phyloP scores from a whole-genome alignment of 2,113 vertebrate genomes.

The Nothobranchius furzeri region DNA sequence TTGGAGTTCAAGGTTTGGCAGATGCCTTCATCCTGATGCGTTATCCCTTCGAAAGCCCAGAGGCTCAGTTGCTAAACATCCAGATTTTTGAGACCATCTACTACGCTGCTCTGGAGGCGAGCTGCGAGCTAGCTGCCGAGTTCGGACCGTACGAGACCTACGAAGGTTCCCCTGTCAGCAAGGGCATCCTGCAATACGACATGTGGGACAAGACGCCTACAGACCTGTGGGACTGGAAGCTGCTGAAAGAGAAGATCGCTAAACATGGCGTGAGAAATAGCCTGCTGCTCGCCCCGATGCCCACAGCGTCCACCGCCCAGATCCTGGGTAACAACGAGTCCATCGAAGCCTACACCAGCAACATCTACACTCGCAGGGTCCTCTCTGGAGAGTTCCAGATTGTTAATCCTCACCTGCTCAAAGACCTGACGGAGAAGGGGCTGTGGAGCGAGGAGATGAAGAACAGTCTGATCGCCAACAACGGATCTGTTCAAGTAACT shows the following conservation, averaged over 20 bases:
- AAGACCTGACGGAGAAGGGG: slow-evolving; percentile 92
- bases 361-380: slow-evolving; percentile 96
- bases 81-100: slow-evolving; percentile 99
- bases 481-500: slow-evolving; percentile 93
- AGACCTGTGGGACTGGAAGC: slow-evolving; percentile 89
- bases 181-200: slow-evolving; percentile 94
- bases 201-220: slow-evolving; percentile 95
- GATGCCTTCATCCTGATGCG: slow-evolving; percentile 97
- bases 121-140: slow-evolving; percentile 88
- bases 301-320: slow-evolving; percentile 97
- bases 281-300: slow-evolving; percentile 95
- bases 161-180: slow-evolving; percentile 90
- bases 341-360: slow-evolving; percentile 97
- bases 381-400: slow-evolving; percentile 99
- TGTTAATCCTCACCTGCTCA: slow-evolving; percentile 94
- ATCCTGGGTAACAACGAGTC: slow-evolving; percentile 98
- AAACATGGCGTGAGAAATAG: slow-evolving; percentile 93
- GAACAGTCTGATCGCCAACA: slow-evolving; percentile 93
- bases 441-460: slow-evolving; percentile 98
- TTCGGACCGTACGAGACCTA: slow-evolving; percentile 90
- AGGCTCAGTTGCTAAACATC: slow-evolving; percentile 90
- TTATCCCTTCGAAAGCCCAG: slow-evolving; percentile 89
- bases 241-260: slow-evolving; percentile 91
- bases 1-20: slow-evolving; percentile 94
- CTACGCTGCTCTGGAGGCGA: slow-evolving; percentile 90